Percentiles rank a stretch among this genome's conserved stretches.
Conservation (phyloP, 2,113 vertebrate species). For the Aleadryas rufinucha region DNA sequence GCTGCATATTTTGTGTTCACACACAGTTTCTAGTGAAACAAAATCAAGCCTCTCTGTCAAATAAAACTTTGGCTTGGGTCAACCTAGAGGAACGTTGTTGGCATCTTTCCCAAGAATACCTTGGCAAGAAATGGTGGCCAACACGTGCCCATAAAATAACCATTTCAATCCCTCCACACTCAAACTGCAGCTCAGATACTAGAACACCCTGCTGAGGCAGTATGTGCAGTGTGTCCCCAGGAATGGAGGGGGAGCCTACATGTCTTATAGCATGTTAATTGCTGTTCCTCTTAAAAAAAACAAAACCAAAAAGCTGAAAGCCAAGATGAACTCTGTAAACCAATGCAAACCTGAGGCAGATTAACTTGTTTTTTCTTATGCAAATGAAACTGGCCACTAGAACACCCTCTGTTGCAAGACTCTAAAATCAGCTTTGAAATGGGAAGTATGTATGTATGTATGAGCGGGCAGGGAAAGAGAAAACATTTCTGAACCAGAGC, state of each 20-base stretch:
- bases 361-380: not conserved
- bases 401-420: not conserved
- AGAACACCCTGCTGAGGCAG: not conserved
- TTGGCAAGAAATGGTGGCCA: not conserved
- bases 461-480: rapidly evolving
- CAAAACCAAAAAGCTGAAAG: not conserved
- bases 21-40: not conserved
- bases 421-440: not conserved
- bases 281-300: not conserved
- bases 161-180: not conserved
- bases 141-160: not conserved
- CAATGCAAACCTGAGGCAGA: not conserved
- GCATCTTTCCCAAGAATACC: not conserved
- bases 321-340: not conserved
- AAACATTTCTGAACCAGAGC: not conserved
- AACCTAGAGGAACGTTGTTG: not conserved
- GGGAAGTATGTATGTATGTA: not conserved
- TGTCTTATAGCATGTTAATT: not conserved
- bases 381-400: not conserved
- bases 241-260: not conserved
- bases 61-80: not conserved
- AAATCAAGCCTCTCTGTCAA: not conserved
- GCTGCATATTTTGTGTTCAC: not conserved
- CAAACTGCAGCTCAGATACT: not conserved
- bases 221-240: not conserved